Base-by-base conservation (phyloP, 2,888 invertebrate species). In the Parnassius mnemosyne region DNA sequence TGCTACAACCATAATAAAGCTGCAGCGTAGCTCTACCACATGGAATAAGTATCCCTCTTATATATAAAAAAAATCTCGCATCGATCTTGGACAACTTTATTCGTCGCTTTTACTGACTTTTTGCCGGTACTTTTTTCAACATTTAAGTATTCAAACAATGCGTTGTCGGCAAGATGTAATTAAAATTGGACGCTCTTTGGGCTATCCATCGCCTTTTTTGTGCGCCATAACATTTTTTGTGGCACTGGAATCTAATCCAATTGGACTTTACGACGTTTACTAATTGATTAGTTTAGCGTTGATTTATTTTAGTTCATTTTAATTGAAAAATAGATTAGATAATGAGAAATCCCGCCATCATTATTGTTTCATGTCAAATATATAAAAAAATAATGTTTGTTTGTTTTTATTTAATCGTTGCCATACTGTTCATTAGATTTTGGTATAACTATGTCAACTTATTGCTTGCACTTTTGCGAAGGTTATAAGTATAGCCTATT, bases 231-330 rank as follows among this genome's bases (percentile, higher is more conserved):
- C 53, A 66, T 79, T 81, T 82, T 79, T 81, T 76, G 73, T 74
- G 64, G 66, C 50, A 51, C 53, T 60, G 71, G 74, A 73, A 77
- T 80, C 73, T 80, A 82, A 82, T 81, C 80, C 78, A 78, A 81
- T 84, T 81, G 80, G 71, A 77, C 68, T 78, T 77, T 75, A 76
- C 76, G 77, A 77, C 76, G 73, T 72, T 77, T 74, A 79, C 86
- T 87, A 88, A 88, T 88, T 89, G 87, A 87, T 87, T 83, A 83
- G 78, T 80, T 77, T 77, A 74, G 73, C 80, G 52, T 59, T 63
- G 52, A 63, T 63, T 63, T 56, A 60, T 63, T 53, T 63, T 42
- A 56, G 63, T 59, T 55, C 16, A 2, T 44, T 63, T 59, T 63
- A 63, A 60, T 59, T 56, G 59, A 56, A 49, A 49, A 59, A 63